phyloP scores from a whole-genome alignment of 2,888 invertebrate species.

The Hirtodrosophila histrioides region DNA sequence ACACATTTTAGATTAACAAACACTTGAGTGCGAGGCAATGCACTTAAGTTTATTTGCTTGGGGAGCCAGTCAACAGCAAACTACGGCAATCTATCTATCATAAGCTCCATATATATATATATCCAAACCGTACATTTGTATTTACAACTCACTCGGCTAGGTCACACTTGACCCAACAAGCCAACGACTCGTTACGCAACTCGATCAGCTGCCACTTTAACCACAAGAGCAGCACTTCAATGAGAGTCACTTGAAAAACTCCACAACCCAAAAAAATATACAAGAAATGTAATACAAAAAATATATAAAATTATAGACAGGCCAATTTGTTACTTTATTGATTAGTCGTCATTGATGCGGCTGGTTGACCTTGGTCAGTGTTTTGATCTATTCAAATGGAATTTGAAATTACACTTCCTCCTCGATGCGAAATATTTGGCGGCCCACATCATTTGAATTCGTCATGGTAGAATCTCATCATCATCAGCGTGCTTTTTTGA shows the following conservation, averaged over 20 bases:
- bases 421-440: constrained; percentile 50
- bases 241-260: constrained; percentile 36
- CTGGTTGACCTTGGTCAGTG: constrained; percentile 59
- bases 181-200: constrained; percentile 48
- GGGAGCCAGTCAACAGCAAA: constrained; percentile 50
- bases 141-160: constrained; percentile 70
- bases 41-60: constrained; percentile 74
- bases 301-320: constrained; percentile 8
- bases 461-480: constrained; percentile 41
- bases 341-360: constrained; percentile 65
- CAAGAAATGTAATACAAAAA: constrained; percentile 2
- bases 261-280: constrained; percentile 9
- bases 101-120: constrained; percentile 34
- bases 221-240: constrained; percentile 45
- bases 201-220: constrained; percentile 58
- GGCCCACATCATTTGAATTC: constrained; percentile 61
- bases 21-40: constrained; percentile 57
- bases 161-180: constrained; percentile 65
- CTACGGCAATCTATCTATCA: constrained; percentile 58
- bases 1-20: constrained; percentile 63
- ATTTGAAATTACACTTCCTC: constrained; percentile 66
- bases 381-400: constrained; percentile 43
- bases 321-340: constrained; percentile 46
- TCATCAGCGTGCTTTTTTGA: constrained; percentile 24
- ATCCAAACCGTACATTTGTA: constrained; percentile 34